These are phyloP conservation scores for Hirudinaria manillensis DNA, from an alignment of 2,888 invertebrate species.

Conservation along the genomic window DNA sequence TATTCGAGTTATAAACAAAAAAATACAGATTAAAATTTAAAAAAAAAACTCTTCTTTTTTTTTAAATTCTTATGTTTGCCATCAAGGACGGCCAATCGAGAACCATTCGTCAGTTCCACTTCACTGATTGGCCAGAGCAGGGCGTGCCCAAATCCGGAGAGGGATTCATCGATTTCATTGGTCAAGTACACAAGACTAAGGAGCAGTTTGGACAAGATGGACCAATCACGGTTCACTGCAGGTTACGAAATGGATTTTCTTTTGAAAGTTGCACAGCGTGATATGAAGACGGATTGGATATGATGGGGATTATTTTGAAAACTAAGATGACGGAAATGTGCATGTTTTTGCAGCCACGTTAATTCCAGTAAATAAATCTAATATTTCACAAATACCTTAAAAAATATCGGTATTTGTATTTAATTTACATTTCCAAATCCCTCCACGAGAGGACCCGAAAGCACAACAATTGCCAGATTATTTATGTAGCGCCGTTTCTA, in stretches of 20 bases:
- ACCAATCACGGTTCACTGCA: constrained; percentile 96
- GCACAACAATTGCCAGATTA: too few relatives aligned
- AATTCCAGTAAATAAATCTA: too few relatives aligned
- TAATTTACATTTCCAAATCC: too few relatives aligned
- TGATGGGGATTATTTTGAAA: too few relatives aligned
- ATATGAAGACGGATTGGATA: too few relatives aligned
- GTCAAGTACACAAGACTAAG: constrained; percentile 98
- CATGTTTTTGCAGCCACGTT: not conserved
- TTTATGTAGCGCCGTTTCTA: too few relatives aligned
- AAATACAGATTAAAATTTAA: not conserved
- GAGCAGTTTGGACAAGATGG: constrained; percentile 99
- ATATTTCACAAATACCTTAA: too few relatives aligned
- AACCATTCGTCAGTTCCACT: constrained; percentile 56
- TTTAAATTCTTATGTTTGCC: not conserved
- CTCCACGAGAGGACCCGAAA: too few relatives aligned
- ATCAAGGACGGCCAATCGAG: constrained; percentile 80
- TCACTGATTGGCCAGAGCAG: constrained; percentile 59
- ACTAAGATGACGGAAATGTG: not conserved
- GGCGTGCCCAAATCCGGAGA: constrained; percentile 94
- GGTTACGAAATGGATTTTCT: constrained; percentile 57
- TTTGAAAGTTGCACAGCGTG: not conserved
- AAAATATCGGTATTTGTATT: too few relatives aligned
- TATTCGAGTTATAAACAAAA: not conserved
- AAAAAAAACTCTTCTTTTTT: too few relatives aligned
- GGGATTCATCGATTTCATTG: constrained; percentile 97